These are phyloP conservation scores for Leucophenga maculata DNA, from an alignment of 2,888 invertebrate genomes.

Conservation along the genomic window DNA sequence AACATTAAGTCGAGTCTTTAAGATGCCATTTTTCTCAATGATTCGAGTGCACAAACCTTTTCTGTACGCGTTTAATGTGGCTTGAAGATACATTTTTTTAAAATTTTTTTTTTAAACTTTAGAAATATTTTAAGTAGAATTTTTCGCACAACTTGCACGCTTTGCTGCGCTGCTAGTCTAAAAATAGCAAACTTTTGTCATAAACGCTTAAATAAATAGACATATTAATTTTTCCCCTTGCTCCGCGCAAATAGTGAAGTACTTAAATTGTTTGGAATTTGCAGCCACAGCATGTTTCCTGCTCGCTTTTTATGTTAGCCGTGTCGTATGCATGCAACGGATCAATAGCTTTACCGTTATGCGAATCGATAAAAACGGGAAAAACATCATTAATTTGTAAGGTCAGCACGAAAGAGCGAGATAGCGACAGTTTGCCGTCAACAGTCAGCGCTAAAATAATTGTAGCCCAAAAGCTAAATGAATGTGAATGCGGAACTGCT, in stretches of 20 bases:
- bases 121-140: too few relatives aligned
- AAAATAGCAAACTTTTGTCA: slow-evolving; percentile 49
- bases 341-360: slow-evolving; percentile 59
- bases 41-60: too few relatives aligned
- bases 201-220: slow-evolving; percentile 44
- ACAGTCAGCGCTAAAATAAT: not conserved
- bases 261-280: not conserved
- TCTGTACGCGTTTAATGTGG: too few relatives aligned
- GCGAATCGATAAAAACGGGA: slow-evolving; percentile 28
- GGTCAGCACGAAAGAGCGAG: not conserved
- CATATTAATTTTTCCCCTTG: slow-evolving; percentile 1
- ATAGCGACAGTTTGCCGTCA: too few relatives aligned
- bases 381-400: not conserved
- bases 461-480: slow-evolving; percentile 41
- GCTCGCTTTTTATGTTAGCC: slow-evolving; percentile 48
- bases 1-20: slow-evolving; percentile 70
- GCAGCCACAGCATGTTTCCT: slow-evolving; percentile 26
- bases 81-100: too few relatives aligned
- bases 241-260: not conserved
- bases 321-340: slow-evolving; percentile 54
- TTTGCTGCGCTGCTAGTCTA: slow-evolving; percentile 43
- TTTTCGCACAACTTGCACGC: too few relatives aligned
- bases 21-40: slow-evolving; percentile 60
- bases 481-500: slow-evolving; percentile 66
- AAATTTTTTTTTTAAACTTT: too few relatives aligned